phyloP scores from a whole-genome alignment of 2,888 invertebrate genomes.

The Dolomedes plantarius region DNA sequence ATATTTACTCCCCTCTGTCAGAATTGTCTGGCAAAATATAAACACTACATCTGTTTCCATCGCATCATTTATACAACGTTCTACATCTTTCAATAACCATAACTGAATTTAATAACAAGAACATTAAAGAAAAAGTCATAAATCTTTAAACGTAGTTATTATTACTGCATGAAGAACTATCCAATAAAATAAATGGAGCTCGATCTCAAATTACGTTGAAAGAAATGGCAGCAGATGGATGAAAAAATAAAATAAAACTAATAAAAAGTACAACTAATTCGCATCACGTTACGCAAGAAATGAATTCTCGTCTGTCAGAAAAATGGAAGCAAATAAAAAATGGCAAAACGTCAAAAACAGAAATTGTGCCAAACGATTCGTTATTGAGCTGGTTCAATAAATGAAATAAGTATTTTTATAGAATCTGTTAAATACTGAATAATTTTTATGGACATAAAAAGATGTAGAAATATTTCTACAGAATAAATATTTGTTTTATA shows the following conservation, averaged over 20 bases:
- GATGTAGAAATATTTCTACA: background rate
- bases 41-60: constrained; percentile 11
- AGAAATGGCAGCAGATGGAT: constrained; percentile 43
- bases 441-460: background rate
- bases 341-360: constrained; percentile 61
- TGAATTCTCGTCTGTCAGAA: constrained; percentile 64
- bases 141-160: constrained; percentile 71
- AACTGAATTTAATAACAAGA: constrained; percentile 53
- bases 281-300: constrained; percentile 66
- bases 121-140: constrained; percentile 49
- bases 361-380: constrained; percentile 48
- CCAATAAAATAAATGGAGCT: constrained; percentile 70
- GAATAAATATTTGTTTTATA: too few relatives aligned
- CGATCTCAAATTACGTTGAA: constrained; percentile 62
- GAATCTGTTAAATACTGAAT: background rate
- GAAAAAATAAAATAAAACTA: constrained; percentile 22
- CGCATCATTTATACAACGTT: constrained; percentile 20
- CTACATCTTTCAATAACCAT: constrained; percentile 55
- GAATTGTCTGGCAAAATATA: background rate
- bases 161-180: constrained; percentile 66
- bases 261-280: constrained; percentile 66
- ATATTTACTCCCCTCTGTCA: background rate
- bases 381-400: constrained; percentile 47
- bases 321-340: constrained; percentile 58
- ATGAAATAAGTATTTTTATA: constrained; percentile 20